phyloP scores from a whole-genome alignment of 2,797 vertebrate species.

The Sebastes taczanowskii region DNA sequence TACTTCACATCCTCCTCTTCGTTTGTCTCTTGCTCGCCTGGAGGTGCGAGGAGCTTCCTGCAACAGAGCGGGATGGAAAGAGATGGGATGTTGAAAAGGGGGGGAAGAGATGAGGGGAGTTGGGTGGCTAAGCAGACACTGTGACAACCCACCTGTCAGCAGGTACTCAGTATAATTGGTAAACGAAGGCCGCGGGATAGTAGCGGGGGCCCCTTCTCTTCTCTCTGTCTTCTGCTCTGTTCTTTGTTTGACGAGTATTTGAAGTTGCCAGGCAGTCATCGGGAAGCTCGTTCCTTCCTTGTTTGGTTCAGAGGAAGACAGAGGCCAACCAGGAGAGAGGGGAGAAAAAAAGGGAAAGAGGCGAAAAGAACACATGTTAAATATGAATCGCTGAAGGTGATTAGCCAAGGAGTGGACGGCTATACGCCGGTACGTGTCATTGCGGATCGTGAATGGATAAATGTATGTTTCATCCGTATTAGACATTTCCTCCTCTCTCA shows the following conservation, averaged over 20 bases:
- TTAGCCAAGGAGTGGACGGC: slow-evolving; percentile 46
- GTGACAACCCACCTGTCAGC: slow-evolving; percentile 87
- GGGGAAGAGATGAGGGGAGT: slow-evolving; percentile 47
- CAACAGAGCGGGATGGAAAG: slow-evolving; percentile 49
- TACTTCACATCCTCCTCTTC: slow-evolving; percentile 40
- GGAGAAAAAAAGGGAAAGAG: background rate
- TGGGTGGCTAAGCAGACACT: slow-evolving; percentile 75
- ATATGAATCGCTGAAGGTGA: slow-evolving; percentile 62
- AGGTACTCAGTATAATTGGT: slow-evolving; percentile 88
- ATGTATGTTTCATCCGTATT: slow-evolving; percentile 73
- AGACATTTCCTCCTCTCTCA: slow-evolving; percentile 68
- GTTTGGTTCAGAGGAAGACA: slow-evolving; percentile 50
- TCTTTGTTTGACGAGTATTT: slow-evolving; percentile 80
- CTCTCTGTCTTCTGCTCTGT: slow-evolving; percentile 63
- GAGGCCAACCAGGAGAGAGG: slow-evolving; percentile 13
- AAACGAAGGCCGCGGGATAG: slow-evolving; percentile 83
- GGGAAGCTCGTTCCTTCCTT: slow-evolving; percentile 47
- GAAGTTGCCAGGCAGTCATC: slow-evolving; percentile 77
- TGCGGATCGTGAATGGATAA: slow-evolving; percentile 46
- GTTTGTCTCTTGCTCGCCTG: slow-evolving; percentile 59
- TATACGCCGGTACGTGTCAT: slow-evolving; percentile 21
- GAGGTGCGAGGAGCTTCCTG: slow-evolving; percentile 65
- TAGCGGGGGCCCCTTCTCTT: slow-evolving; percentile 58
- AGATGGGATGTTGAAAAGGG: slow-evolving; percentile 58
- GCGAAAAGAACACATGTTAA: slow-evolving; percentile 30